Percentiles rank a stretch among this genome's conserved stretches.
These are phyloP conservation scores for Teleogryllus oceanicus DNA, from an alignment of 2,888 invertebrate genomes.

Conservation along the genomic window DNA sequence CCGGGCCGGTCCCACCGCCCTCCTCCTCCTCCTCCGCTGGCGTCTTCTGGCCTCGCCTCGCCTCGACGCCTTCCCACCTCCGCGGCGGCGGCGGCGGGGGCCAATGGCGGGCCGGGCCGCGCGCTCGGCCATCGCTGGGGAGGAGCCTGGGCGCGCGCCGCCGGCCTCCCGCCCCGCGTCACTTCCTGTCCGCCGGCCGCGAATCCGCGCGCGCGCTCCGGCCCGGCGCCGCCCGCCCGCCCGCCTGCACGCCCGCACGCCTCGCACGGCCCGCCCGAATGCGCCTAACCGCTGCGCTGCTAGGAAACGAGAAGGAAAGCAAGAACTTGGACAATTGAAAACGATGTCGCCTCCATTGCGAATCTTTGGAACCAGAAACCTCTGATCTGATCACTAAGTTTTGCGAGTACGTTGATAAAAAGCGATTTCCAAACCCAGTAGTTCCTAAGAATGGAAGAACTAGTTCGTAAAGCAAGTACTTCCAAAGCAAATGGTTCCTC, in stretches of 20 bases:
- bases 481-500: no score
- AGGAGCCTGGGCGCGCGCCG: not conserved
- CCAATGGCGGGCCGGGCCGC: not conserved
- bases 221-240: not conserved
- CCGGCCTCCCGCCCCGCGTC: conserved; percentile 1
- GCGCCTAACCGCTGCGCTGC: no score
- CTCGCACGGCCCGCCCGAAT: not conserved
- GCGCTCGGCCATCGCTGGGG: conserved; percentile 18
- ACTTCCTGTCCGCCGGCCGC: conserved; percentile 3
- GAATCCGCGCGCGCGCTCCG: not conserved
- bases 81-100: not conserved
- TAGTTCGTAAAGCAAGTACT: no score
- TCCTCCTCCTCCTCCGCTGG: not conserved
- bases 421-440: no score
- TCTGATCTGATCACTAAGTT: no score
- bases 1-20: not conserved
- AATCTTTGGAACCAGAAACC: not conserved
- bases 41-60: not conserved
- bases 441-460: no score
- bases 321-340: no score
- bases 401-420: no score
- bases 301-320: no score
- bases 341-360: not conserved
- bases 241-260: not conserved
- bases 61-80: not conserved